Evolutionary conservation across 1,140 invertebrate genomes (phyloP).

Genomic region (Brachionus paranguensis): DNA sequence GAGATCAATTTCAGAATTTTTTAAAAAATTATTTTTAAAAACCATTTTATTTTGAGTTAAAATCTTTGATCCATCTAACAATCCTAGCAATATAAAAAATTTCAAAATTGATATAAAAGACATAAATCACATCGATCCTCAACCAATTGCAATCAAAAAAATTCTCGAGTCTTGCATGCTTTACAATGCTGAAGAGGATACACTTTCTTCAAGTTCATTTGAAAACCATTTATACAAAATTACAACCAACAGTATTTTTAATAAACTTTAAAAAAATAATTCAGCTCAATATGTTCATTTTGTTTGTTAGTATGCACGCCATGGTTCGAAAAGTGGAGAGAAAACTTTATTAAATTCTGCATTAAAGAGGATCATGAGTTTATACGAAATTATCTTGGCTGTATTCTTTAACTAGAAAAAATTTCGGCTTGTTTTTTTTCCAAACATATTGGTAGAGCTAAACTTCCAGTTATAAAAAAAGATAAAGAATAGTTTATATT

Average conservation of each 20-base stretch:
- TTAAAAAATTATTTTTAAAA: not conserved
- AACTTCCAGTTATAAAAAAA: no score
- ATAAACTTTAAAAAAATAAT: constrained; percentile 34
- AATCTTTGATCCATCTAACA: constrained; percentile 74
- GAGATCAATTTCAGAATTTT: constrained; percentile 42
- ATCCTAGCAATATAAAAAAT: constrained; percentile 66
- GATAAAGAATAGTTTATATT: no score
- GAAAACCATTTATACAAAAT: constrained; percentile 42
- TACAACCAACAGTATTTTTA: not conserved
- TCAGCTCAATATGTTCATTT: not conserved
- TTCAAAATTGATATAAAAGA: constrained; percentile 74
- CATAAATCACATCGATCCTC: constrained; percentile 71
- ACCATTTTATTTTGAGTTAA: constrained; percentile 61
- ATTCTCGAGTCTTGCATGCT: constrained; percentile 64
- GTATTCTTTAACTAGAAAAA: constrained; percentile 58
- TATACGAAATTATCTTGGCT: constrained; percentile 83
- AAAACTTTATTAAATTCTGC: constrained; percentile 78
- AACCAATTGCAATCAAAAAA: constrained; percentile 73
- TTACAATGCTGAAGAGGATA: constrained; percentile 54
- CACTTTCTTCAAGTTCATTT: constrained; percentile 49
- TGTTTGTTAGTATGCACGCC: constrained; percentile 64
- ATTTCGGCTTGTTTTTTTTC: not conserved
- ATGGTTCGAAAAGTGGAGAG: constrained; percentile 94
- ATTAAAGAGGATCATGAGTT: constrained; percentile 90
- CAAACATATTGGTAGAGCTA: no score